A percentile compares a stretch with the other conserved stretches of the same genome.
Conservation (phyloP, 2,797 vertebrate genomes). For the Leptodactylus fallax region DNA sequence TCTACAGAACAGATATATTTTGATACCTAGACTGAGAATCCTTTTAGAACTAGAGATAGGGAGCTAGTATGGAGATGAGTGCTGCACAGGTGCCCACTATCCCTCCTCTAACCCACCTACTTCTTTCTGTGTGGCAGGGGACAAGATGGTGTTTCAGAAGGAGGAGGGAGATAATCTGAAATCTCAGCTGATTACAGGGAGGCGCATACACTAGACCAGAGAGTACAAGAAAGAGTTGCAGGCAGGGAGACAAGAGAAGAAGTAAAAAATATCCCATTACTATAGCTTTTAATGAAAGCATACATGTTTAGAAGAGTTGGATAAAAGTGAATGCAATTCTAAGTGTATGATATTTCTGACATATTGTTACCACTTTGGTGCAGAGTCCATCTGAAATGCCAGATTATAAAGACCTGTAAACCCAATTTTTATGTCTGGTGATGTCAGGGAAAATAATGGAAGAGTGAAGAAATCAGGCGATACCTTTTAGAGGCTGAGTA, state of each 20-base stretch:
- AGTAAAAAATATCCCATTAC: neutral
- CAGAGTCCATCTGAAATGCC: too few relatives aligned
- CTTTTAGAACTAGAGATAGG: neutral
- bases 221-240: neutral
- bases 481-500: too few relatives aligned
- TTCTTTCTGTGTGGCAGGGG: conserved; percentile 9
- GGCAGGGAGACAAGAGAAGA: neutral
- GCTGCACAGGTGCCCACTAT: conserved; percentile 40
- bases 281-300: neutral
- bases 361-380: neutral
- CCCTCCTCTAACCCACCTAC: conserved; percentile 19
- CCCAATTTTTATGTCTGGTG: too few relatives aligned
- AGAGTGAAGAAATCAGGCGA: too few relatives aligned
- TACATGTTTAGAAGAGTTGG: neutral
- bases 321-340: neutral
- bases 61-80: neutral
- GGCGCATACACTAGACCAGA: conserved; percentile 22
- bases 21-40: neutral
- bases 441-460: too few relatives aligned
- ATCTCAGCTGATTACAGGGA: conserved; percentile 54
- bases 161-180: conserved; percentile 58
- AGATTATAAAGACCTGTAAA: too few relatives aligned
- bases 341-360: neutral
- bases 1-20: neutral
- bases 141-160: conserved; percentile 45